Base-by-base conservation (phyloP, 2,888 invertebrate genomes). In the Dryobotodes eremita region DNA sequence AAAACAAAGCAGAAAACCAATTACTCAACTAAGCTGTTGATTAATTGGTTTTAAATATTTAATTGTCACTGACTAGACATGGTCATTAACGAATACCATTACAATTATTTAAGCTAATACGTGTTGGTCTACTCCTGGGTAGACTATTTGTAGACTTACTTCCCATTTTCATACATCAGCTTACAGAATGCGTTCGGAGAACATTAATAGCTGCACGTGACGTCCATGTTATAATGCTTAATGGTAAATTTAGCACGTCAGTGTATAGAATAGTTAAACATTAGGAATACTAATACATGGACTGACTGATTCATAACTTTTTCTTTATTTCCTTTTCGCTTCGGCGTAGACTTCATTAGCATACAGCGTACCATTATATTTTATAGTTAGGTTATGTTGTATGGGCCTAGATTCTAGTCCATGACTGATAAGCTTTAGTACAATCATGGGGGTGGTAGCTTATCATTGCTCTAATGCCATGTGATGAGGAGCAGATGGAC, bases 81-180 rank as follows among this genome's bases (percentile, higher is more conserved):
- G 31, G 26, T 23, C n/a, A 50, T 73, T 73, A 71, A 74, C 31
- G 72, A 80, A 85, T 73, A 79, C 70, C 42, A 79, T 86, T 81
- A 69, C 42, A 79, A 86, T 79, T 80, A 83, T 75, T 87, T 88
- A 71, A 82, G 82, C 79, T 86, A 80, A 84, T 81, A 77, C 74
- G 70, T 61, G 53, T 36, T 62, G 50, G n/a, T 36, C 23, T 64
- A 42, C 15, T 57, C 55, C 77, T 68, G 61, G 42, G 48, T 31
- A 83, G 59, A 57, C 68, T 68, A 73, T 79, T 75, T 75, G 65
- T 66, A 77, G 59, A 64, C 61, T 77, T 36, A 53, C 68, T 73
- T 83, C 72, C 59, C 69, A 68, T 55, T 57, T 77, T 72, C 66
- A 75, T 59, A 74, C 36, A 84, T 64, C 59, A 72, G 53, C 75